Base-by-base conservation (phyloP, 2,888 invertebrate genomes). In the Gryllus longicercus region DNA sequence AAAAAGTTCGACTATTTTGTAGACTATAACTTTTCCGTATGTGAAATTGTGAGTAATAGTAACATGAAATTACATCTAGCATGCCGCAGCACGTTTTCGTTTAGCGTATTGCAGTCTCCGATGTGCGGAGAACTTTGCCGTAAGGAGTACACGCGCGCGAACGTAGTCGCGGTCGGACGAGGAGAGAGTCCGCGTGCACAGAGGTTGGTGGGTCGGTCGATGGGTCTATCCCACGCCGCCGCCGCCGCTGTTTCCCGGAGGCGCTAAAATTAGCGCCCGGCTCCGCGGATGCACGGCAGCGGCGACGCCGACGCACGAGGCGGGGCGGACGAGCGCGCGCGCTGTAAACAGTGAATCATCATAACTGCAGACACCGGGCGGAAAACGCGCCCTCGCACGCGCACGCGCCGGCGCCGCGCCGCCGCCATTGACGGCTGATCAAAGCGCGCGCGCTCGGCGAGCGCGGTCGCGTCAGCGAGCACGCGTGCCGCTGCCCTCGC, bases 351-450 rank as follows among this genome's bases (percentile, higher is more conserved):
- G 63, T 63, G 63, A 63, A 63, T 63, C 63, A 63, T 63, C 63
- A 63, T 63, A 63, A 63, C 63, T 63, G 63, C 63, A 63, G 63
- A n/a, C 63, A 63, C 14, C 16, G n/a, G n/a, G 63, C 63, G 63
- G 63, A 63, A 63, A 63, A 63, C 63, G 63, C 63, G 63, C 63
- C 38, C 21, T 21, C 21, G 21, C 21, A n/a, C 38, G 38, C 38
- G 38, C 38, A 4, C 0, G 38, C 38, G 38, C 38, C 38, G 38
- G 5, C 5, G 38, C 25, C 25, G 25, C 2, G 2, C 63, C 63
- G 63, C 63, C 63, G 63, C 63, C 63, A 63, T 63, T 63, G 63
- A 63, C 63, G 63, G 38, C 63, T 63, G 63, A 63, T 63, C 63
- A 63, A 63, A 63, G 63, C 63, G 63, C 18, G 63, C 63, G 63